These are phyloP conservation scores for Drosophila percnosoma DNA, from an alignment of 2,888 invertebrate genomes.

Conservation along the genomic window DNA sequence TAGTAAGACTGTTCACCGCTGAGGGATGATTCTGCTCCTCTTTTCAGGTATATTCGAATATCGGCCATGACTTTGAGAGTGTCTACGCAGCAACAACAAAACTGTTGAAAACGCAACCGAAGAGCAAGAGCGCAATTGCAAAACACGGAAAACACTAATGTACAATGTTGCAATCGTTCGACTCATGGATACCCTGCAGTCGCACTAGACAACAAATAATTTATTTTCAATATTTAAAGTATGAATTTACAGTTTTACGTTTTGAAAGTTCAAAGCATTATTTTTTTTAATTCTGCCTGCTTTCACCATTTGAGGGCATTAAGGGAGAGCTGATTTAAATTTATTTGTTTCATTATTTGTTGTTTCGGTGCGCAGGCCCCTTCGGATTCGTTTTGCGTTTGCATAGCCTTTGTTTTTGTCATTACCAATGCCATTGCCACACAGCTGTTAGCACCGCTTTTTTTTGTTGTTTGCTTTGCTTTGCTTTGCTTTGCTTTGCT, in stretches of 20 bases:
- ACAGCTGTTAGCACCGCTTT: constrained; percentile 48
- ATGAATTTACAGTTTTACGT: background rate
- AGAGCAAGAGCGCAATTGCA: constrained; percentile 31
- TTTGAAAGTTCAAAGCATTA: background rate
- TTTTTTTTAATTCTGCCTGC: too few relatives aligned
- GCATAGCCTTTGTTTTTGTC: constrained; percentile 31
- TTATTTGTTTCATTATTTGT: constrained; percentile 10
- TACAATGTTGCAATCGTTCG: background rate
- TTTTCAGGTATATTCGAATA: constrained; percentile 65
- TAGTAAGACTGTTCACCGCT: constrained; percentile 52
- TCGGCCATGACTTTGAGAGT: constrained; percentile 73
- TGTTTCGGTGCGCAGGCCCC: constrained; percentile 9
- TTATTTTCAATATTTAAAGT: background rate
- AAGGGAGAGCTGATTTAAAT: constrained; percentile 4
- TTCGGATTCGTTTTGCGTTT: constrained; percentile 21
- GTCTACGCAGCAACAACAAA: constrained; percentile 18
- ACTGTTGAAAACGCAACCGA: constrained; percentile 25
- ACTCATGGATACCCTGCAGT: constrained; percentile 32
- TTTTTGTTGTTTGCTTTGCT: constrained; percentile 26
- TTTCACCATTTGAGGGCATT: background rate
- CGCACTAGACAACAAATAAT: background rate
- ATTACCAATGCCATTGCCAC: constrained; percentile 40
- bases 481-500: constrained; percentile 22
- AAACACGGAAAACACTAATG: background rate
- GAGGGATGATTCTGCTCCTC: constrained; percentile 48